These are phyloP conservation scores for Falco rusticolus DNA, from an alignment of 2,797 vertebrate genomes.

Conservation along the genomic window DNA sequence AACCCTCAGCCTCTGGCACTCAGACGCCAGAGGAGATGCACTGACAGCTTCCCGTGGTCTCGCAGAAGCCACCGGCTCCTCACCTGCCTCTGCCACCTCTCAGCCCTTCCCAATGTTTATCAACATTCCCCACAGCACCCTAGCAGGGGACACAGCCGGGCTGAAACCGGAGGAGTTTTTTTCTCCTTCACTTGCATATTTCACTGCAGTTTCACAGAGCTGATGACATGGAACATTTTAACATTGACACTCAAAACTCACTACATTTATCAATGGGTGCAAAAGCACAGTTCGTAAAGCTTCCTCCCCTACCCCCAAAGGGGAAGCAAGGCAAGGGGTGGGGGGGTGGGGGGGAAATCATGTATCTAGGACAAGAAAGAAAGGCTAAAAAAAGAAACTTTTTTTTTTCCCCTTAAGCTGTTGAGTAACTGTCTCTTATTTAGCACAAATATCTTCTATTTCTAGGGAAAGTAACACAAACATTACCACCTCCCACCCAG, in stretches of 20 bases:
- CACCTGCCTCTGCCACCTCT: constrained; percentile 71
- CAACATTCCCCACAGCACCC: constrained; percentile 70
- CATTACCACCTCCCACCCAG: neutral
- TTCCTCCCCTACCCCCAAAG: neutral
- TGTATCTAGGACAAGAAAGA: constrained; percentile 13
- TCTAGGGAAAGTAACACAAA: constrained; percentile 51
- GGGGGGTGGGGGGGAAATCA: neutral
- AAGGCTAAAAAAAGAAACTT: constrained; percentile 49
- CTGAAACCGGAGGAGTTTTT: constrained; percentile 43
- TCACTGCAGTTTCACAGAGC: constrained; percentile 62
- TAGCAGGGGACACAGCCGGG: constrained; percentile 49
- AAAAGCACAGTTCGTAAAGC: constrained; percentile 13
- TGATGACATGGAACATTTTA: constrained; percentile 61
- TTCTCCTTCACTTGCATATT: constrained; percentile 55
- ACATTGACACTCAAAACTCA: constrained; percentile 68
- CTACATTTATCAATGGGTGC: constrained; percentile 58
- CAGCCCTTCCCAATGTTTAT: constrained; percentile 75
- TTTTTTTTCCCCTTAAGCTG: constrained; percentile 1
- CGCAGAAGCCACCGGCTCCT: constrained; percentile 58
- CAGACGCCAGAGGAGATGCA: constrained; percentile 19
- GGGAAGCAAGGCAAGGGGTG: neutral
- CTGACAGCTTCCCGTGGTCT: constrained; percentile 59
- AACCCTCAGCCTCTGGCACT: constrained; percentile 34
- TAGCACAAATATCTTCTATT: constrained; percentile 33
- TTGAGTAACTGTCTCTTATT: constrained; percentile 37